phyloP scores from a whole-genome alignment of 2,113 vertebrate species.

The Solenodon paradoxus region DNA sequence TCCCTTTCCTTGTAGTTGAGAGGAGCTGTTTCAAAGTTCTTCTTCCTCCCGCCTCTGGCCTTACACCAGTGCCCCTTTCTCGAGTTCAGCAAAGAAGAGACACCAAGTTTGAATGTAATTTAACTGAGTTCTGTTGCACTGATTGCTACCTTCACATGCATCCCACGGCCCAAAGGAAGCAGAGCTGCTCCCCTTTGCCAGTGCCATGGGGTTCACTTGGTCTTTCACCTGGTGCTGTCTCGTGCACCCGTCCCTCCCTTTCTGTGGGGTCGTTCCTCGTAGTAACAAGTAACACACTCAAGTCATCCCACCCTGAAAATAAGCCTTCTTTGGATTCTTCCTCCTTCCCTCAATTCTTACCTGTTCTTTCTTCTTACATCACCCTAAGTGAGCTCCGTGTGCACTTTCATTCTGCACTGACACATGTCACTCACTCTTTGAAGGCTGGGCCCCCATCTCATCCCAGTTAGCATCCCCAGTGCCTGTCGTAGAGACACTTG shows the following conservation, averaged over 20 bases:
- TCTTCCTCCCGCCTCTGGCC: background rate
- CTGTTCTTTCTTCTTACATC: background rate
- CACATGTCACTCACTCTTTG: background rate
- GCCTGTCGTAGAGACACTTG: background rate
- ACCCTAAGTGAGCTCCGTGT: background rate
- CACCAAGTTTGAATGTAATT: background rate
- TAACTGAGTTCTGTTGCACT: background rate
- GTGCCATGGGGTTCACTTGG: background rate
- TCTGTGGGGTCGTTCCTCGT: background rate
- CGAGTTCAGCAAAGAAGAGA: background rate
- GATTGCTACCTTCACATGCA: background rate
- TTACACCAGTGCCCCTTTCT: background rate
- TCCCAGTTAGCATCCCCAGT: background rate
- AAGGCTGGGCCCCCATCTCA: background rate
- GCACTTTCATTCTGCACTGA: rapidly evolving
- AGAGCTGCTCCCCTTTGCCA: no score
- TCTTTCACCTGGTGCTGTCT: background rate
- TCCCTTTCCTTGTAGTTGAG: background rate
- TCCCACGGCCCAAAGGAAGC: background rate
- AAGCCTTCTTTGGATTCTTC: background rate
- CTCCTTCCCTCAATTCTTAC: rapidly evolving
- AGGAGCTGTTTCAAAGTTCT: background rate
- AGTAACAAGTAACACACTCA: background rate
- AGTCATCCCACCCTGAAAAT: background rate
- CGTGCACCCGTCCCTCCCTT: background rate